phyloP scores from a whole-genome alignment of 2,113 vertebrate species.

The Grantiella picta region DNA sequence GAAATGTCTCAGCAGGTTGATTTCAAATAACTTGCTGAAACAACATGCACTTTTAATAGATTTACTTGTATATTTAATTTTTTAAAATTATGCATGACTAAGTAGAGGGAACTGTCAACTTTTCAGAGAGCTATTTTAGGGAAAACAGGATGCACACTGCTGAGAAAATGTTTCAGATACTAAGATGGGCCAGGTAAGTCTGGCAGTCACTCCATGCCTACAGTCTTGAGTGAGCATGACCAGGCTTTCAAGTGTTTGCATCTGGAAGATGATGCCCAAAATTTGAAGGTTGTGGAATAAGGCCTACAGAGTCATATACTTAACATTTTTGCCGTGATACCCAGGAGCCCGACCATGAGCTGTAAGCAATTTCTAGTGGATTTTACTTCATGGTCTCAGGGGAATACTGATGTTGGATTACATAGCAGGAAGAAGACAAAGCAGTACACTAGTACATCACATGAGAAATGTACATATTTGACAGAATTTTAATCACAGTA shows the following conservation, averaged over 20 bases:
- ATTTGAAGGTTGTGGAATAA: background rate
- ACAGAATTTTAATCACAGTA: background rate
- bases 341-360: background rate
- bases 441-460: background rate
- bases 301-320: background rate
- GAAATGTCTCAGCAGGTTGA: background rate
- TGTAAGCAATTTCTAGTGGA: background rate
- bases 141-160: background rate
- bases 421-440: background rate
- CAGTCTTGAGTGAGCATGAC: background rate
- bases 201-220: background rate
- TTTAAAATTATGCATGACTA: background rate
- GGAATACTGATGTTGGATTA: background rate
- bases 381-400: background rate
- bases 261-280: background rate
- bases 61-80: background rate
- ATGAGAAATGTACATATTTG: background rate
- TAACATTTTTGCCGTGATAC: background rate
- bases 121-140: background rate
- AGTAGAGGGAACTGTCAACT: background rate
- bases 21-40: background rate
- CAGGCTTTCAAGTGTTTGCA: background rate
- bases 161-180: background rate
- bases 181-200: background rate
- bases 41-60: background rate